These are phyloP conservation scores for Heptranchias perlo DNA, from an alignment of 2,113 vertebrate genomes.

Conservation along the genomic window DNA sequence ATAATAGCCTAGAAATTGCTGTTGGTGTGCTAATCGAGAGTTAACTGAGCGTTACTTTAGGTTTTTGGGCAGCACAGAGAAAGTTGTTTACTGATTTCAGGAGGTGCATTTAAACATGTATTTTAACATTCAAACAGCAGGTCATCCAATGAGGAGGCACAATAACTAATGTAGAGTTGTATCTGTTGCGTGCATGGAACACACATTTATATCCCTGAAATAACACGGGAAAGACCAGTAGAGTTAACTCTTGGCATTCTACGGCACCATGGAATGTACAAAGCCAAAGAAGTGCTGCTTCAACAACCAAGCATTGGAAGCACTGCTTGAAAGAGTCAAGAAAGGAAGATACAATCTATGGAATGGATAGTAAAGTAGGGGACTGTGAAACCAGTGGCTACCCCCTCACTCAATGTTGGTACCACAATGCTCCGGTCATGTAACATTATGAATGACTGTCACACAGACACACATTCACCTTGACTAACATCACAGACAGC, in stretches of 20 bases:
- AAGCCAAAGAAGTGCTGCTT: not conserved
- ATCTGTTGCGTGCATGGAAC: not conserved
- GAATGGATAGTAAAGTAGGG: not conserved
- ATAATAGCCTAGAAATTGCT: not conserved
- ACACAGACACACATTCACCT: not conserved
- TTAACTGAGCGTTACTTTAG: not conserved
- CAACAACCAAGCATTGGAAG: not conserved
- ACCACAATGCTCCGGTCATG: not conserved
- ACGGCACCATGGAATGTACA: not conserved
- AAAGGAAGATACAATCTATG: not conserved
- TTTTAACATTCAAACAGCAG: not conserved
- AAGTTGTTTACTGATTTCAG: not conserved
- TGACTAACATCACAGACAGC: not conserved
- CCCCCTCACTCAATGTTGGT: not conserved
- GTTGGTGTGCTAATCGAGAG: not conserved
- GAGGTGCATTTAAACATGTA: not conserved
- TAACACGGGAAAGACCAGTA: not conserved
- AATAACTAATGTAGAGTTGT: not conserved
- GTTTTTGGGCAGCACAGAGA: not conserved
- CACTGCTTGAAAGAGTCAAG: not conserved
- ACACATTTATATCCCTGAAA: not conserved
- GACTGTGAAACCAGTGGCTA: not conserved
- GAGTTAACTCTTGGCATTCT: not conserved
- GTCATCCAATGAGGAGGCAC: not conserved
- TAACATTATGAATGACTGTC: not conserved